Percentiles rank a stretch among this genome's conserved stretches.
Evolutionary conservation across 2,113 vertebrate genomes (phyloP).

Genomic region (Salvator merianae): DNA sequence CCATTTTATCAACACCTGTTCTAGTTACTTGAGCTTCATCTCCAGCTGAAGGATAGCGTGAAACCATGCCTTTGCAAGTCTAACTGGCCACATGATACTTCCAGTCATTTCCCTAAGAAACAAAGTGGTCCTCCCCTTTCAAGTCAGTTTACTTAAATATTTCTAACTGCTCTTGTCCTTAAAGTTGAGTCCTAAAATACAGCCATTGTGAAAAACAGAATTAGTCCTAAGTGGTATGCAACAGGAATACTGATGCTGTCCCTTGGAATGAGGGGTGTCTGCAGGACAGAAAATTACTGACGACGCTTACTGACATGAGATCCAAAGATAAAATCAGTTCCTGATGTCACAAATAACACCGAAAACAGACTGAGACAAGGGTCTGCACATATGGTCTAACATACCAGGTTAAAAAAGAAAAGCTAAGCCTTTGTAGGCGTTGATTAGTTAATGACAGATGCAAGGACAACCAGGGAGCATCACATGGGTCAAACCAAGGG

Average conservation of each 20-base stretch:
- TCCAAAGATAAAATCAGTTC: no score
- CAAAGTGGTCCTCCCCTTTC: not conserved
- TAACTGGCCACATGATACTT: not conserved
- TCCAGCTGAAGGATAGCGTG: not conserved
- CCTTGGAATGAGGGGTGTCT: no score
- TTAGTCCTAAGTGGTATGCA: not conserved
- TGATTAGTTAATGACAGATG: no score
- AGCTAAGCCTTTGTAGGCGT: no score
- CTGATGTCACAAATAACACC: no score
- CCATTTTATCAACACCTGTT: conserved; percentile 11
- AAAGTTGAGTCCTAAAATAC: not conserved
- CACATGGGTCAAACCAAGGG: no score
- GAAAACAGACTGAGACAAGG: no score
- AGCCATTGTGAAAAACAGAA: not conserved
- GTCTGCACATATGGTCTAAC: no score
- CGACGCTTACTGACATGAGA: no score
- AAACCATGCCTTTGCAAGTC: not conserved
- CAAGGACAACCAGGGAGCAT: no score
- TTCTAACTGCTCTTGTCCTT: not conserved
- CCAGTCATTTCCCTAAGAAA: not conserved
- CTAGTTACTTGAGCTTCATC: conserved; percentile 27
- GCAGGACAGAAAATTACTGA: no score
- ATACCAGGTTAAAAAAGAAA: no score
- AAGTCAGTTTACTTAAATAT: not conserved
- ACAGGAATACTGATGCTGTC: not conserved